Conservation (phyloP, 1,140 invertebrate genomes). For the Gerris buenoi region DNA sequence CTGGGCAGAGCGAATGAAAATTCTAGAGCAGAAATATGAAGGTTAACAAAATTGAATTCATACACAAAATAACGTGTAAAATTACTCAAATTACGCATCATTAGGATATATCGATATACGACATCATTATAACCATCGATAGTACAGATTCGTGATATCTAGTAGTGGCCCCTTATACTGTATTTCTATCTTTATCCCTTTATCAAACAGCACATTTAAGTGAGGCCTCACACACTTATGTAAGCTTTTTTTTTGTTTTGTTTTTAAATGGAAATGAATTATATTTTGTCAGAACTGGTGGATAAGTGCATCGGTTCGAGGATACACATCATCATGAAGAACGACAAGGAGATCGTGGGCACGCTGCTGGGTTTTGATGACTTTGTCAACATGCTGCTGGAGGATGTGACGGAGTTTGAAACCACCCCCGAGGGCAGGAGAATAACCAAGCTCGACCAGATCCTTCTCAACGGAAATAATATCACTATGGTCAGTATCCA, state of each 20-base stretch:
- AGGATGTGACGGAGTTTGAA: constrained; percentile 88
- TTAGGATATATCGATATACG: background rate
- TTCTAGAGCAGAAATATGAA: no score
- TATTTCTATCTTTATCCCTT: background rate
- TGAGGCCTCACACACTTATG: constrained; percentile 4
- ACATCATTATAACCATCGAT: background rate
- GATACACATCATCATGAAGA: constrained; percentile 99
- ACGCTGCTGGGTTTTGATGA: constrained; percentile 96
- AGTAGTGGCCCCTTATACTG: background rate
- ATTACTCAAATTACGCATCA: no score
- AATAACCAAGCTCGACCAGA: constrained; percentile 94
- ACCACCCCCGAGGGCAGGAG: constrained; percentile 88
- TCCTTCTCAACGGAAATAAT: constrained; percentile 97
- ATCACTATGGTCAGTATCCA: constrained; percentile 75
- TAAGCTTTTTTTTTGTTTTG: constrained; percentile 5
- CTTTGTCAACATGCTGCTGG: constrained; percentile 94
- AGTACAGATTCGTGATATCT: background rate
- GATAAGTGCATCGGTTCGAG: constrained; percentile 99
- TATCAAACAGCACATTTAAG: background rate
- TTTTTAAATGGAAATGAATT: constrained; percentile 9
- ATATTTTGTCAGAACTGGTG: constrained; percentile 65
- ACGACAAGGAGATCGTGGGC: constrained; percentile 98
- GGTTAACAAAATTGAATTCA: no score
- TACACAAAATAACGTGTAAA: no score
- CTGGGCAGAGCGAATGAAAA: no score